Evolutionary conservation across 2,888 invertebrate species (phyloP).

Genomic region (Noctua fimbriata): DNA sequence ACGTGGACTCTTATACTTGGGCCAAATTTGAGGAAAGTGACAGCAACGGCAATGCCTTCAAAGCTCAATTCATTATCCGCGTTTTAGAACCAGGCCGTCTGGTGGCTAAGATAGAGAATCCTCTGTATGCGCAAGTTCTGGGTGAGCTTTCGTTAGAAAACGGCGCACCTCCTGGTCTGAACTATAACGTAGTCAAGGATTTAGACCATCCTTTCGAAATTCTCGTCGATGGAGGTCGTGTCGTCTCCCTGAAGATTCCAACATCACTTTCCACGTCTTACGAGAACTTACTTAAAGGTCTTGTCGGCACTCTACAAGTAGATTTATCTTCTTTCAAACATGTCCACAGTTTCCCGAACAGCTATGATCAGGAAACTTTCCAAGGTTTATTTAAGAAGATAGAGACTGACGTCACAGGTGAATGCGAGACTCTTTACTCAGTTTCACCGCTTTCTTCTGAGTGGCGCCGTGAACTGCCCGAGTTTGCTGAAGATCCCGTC

Average conservation of each 20-base stretch:
- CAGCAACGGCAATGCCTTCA: conserved; percentile 84
- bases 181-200: conserved; percentile 88
- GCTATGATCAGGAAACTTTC: conserved; percentile 82
- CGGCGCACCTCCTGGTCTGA: conserved; percentile 79
- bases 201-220: conserved; percentile 91
- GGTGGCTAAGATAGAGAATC: conserved; percentile 84
- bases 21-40: conserved; percentile 89
- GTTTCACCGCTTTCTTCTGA: conserved; percentile 90
- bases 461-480: conserved; percentile 87
- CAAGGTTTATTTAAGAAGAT: conserved; percentile 92
- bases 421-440: conserved; percentile 92
- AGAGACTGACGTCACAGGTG: conserved; percentile 93
- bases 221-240: conserved; percentile 90
- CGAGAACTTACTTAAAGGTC: conserved; percentile 92
- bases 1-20: conserved; percentile 90
- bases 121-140: conserved; percentile 89
- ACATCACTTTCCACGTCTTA: conserved; percentile 90
- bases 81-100: conserved; percentile 87
- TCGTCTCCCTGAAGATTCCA: conserved; percentile 90
- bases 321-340: conserved; percentile 91
- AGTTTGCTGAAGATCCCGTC: conserved; percentile 88
- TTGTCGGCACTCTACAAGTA: conserved; percentile 92
- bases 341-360: conserved; percentile 84
- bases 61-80: conserved; percentile 89
- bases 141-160: conserved; percentile 83